Evolutionary conservation across 1,140 invertebrate genomes (phyloP).

Genomic region (Ptiloglossa arizonensis): DNA sequence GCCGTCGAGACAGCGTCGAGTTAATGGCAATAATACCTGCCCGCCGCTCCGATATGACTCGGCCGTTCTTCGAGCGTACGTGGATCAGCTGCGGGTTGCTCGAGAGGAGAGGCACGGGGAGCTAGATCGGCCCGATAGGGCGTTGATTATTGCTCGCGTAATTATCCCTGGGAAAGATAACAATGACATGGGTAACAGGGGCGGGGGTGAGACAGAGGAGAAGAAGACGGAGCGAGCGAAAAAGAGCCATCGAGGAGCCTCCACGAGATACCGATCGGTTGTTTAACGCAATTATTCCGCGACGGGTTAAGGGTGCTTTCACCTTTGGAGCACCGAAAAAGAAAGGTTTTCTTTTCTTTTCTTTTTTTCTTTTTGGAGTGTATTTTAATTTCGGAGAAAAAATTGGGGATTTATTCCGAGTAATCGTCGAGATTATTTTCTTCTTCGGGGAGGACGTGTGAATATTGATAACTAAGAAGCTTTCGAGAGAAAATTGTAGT

Average conservation of each 20-base stretch:
- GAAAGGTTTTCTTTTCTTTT: too few relatives aligned
- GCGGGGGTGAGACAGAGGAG: neutral
- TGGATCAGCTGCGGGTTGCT: constrained; percentile 8
- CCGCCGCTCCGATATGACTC: constrained; percentile 8
- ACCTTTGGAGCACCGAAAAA: too few relatives aligned
- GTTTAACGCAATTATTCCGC: constrained; percentile 31
- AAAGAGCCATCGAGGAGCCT: too few relatives aligned
- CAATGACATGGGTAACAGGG: neutral
- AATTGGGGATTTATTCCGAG: too few relatives aligned
- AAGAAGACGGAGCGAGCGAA: neutral
- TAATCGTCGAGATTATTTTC: too few relatives aligned
- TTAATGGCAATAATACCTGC: constrained; percentile 28
- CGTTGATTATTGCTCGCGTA: constrained; percentile 30
- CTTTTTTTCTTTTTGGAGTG: too few relatives aligned
- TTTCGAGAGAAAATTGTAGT: too few relatives aligned
- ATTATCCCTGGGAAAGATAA: constrained; percentile 25
- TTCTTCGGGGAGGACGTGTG: too few relatives aligned
- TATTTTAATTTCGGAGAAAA: too few relatives aligned
- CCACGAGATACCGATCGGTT: constrained; percentile 37
- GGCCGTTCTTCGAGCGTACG: neutral
- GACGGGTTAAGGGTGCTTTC: constrained; percentile 1
- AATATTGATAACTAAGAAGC: too few relatives aligned
- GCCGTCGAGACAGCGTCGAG: neutral
- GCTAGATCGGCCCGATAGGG: neutral
- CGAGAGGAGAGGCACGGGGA: neutral